Percentiles rank a stretch among this genome's conserved stretches.
phyloP scores from a whole-genome alignment of 1,140 invertebrate genomes.

The Saccostrea cuccullata region DNA sequence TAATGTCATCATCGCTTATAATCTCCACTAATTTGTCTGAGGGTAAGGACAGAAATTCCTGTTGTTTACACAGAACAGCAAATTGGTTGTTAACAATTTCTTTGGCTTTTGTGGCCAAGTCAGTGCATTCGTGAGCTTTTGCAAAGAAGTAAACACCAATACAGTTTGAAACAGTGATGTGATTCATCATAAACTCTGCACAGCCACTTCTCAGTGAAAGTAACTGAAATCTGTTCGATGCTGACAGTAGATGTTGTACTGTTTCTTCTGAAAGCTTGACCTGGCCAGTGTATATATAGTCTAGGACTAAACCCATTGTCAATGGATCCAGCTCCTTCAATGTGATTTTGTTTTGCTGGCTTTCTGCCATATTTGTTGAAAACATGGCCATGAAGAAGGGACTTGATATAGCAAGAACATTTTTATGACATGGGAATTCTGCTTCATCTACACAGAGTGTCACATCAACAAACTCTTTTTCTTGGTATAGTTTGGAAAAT shows the following conservation, averaged over 20 bases:
- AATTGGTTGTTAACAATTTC: slow-evolving; percentile 76
- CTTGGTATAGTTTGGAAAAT: slow-evolving; percentile 80
- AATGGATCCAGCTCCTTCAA: slow-evolving; percentile 81
- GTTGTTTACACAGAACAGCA: slow-evolving; percentile 68
- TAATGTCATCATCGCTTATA: slow-evolving; percentile 81
- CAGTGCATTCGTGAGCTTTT: slow-evolving; percentile 74
- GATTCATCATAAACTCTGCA: slow-evolving; percentile 76
- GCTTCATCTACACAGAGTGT: slow-evolving; percentile 77
- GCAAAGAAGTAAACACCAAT: slow-evolving; percentile 78
- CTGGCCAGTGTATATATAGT: slow-evolving; percentile 82
- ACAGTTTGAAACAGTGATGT: slow-evolving; percentile 75
- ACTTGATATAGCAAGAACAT: slow-evolving; percentile 80
- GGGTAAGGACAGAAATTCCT: slow-evolving; percentile 74
- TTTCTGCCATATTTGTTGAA: slow-evolving; percentile 78
- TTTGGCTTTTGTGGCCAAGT: slow-evolving; percentile 73
- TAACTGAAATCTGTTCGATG: slow-evolving; percentile 82
- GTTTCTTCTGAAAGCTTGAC: slow-evolving; percentile 81
- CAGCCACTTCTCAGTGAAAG: slow-evolving; percentile 73
- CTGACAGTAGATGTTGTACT: slow-evolving; percentile 82
- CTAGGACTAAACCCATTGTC: slow-evolving; percentile 80
- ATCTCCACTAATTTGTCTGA: slow-evolving; percentile 79
- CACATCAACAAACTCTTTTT: slow-evolving; percentile 80
- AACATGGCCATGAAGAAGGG: slow-evolving; percentile 82
- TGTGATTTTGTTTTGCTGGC: slow-evolving; percentile 78
- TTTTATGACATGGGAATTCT: slow-evolving; percentile 80